Conservation (phyloP, 2,113 vertebrate species). For the Cepphus grylle region DNA sequence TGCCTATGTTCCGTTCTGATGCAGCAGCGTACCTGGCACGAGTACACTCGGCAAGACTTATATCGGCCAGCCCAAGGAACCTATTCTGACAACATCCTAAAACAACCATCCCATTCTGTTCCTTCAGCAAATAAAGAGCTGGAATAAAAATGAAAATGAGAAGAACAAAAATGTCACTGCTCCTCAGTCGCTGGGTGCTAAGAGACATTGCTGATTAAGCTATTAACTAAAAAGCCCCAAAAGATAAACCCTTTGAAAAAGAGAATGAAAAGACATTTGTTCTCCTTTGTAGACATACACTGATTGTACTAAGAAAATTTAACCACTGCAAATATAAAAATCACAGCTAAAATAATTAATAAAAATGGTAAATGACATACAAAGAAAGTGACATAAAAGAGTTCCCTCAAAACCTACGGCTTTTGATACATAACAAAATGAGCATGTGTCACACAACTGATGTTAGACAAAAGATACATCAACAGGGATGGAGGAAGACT, state of each 20-base stretch:
- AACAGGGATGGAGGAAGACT: background rate
- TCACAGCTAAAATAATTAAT: constrained; percentile 7
- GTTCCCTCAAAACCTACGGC: background rate
- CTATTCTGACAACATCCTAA: background rate
- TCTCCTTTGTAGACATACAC: background rate
- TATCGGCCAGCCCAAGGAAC: rapidly evolving
- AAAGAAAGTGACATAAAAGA: background rate
- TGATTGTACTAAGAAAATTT: background rate
- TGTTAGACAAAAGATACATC: background rate
- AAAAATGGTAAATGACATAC: background rate
- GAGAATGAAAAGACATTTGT: background rate
- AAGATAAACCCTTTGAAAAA: background rate
- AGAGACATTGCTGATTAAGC: background rate
- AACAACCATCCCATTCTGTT: background rate
- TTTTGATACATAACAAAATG: background rate
- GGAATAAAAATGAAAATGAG: background rate
- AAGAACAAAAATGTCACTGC: background rate
- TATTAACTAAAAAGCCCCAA: background rate
- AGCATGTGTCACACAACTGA: background rate
- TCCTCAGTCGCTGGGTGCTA: background rate
- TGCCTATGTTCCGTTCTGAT: rapidly evolving
- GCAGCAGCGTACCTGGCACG: background rate
- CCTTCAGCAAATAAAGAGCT: background rate
- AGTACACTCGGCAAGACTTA: background rate
- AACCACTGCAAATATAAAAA: background rate